These are phyloP conservation scores for Mechanitis messenoides DNA, from an alignment of 2,888 invertebrate genomes.

Conservation along the genomic window DNA sequence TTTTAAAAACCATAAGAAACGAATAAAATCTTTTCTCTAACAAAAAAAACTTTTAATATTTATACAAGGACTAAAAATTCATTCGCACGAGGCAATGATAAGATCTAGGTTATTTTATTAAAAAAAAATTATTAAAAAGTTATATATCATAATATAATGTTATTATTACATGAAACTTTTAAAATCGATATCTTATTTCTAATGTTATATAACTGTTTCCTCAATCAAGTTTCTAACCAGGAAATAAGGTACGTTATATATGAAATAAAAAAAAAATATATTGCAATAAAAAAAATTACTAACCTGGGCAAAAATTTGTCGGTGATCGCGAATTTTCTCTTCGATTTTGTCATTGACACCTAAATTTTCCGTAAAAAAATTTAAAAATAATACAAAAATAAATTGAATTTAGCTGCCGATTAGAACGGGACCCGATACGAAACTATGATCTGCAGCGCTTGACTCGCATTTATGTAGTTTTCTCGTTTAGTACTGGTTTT, in stretches of 20 bases:
- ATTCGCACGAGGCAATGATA: too few relatives aligned
- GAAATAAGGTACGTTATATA: too few relatives aligned
- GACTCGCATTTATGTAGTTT: slow-evolving; percentile 46
- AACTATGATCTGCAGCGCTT: slow-evolving; percentile 41
- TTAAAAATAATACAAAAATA: slow-evolving; percentile 49
- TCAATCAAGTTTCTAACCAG: too few relatives aligned
- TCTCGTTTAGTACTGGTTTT: slow-evolving; percentile 25
- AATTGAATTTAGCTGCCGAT: slow-evolving; percentile 53
- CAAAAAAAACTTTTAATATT: background rate
- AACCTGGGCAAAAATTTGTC: slow-evolving; percentile 75
- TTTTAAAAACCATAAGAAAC: too few relatives aligned
- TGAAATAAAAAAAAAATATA: background rate
- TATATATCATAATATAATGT: too few relatives aligned
- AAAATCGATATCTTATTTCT: too few relatives aligned
- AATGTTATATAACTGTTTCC: too few relatives aligned
- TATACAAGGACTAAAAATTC: background rate
- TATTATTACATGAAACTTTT: too few relatives aligned
- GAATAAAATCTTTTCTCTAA: too few relatives aligned
- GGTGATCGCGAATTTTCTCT: slow-evolving; percentile 72
- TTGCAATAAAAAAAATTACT: slow-evolving; percentile 30
- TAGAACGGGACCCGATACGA: slow-evolving; percentile 40
- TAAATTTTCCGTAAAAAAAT: slow-evolving; percentile 48
- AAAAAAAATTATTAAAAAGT: too few relatives aligned
- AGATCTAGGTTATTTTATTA: background rate
- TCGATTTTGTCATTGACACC: slow-evolving; percentile 77